These are phyloP conservation scores for Cheumatopsyche charites DNA, from an alignment of 1,140 invertebrate genomes.

Conservation along the genomic window DNA sequence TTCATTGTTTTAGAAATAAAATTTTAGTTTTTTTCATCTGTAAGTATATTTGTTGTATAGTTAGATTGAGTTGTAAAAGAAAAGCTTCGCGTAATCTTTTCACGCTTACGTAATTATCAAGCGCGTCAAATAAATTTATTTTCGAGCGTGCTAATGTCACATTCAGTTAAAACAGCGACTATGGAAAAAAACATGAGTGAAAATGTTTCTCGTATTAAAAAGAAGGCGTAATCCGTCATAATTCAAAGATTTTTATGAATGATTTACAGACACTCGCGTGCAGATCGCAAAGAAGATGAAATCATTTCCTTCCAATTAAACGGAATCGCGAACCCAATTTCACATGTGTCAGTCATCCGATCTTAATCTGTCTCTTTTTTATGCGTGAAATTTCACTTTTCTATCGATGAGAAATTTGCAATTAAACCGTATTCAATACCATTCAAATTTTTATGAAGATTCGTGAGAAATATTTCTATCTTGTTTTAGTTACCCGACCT, in stretches of 20 bases:
- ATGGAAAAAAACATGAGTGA: background rate
- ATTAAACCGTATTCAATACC: background rate
- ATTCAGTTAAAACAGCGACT: no score
- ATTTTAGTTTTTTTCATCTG: no score
- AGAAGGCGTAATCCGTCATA: background rate
- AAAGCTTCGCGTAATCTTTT: no score
- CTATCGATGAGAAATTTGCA: background rate
- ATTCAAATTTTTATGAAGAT: background rate
- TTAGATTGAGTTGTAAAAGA: no score
- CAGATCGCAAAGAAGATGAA: constrained; percentile 8
- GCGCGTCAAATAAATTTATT: no score
- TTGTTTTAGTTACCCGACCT: no score
- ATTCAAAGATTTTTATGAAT: constrained; percentile 8
- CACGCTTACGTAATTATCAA: no score
- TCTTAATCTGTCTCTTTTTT: constrained; percentile 8
- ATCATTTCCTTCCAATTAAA: background rate
- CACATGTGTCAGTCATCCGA: constrained; percentile 7
- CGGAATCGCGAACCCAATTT: constrained; percentile 16
- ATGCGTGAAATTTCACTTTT: constrained; percentile 14
- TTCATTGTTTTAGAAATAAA: no score
- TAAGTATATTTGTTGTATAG: no score
- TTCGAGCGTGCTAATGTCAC: no score
- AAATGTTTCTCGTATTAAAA: background rate
- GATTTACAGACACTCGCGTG: constrained; percentile 17
- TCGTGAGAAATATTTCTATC: no score